These are phyloP conservation scores for Ichneumon xanthorius DNA, from an alignment of 2,888 invertebrate genomes.

Conservation along the genomic window DNA sequence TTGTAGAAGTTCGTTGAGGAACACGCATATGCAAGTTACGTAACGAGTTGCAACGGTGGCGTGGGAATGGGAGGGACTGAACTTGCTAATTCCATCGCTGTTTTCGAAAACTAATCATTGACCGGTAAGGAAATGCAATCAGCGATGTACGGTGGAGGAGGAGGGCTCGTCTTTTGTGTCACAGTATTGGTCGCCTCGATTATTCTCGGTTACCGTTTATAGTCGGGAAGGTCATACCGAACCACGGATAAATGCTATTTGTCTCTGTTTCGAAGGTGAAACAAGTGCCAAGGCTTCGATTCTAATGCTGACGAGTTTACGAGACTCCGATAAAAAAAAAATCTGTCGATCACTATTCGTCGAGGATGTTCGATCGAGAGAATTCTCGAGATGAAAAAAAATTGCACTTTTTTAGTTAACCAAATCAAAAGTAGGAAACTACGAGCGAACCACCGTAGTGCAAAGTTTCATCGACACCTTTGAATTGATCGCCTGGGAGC, in stretches of 20 bases:
- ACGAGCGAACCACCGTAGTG: neutral
- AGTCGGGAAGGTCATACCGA: constrained; percentile 14
- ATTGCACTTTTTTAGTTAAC: neutral
- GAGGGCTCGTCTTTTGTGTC: constrained; percentile 15
- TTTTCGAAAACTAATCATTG: constrained; percentile 16
- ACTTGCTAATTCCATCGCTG: constrained; percentile 10
- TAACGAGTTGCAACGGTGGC: constrained; percentile 7
- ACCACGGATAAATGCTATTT: constrained; percentile 11
- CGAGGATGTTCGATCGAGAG: neutral
- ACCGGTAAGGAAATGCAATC: neutral
- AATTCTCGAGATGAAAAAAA: neutral
- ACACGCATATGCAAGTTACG: constrained; percentile 10
- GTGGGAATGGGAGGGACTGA: neutral
- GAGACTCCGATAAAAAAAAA: neutral
- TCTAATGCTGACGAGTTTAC: neutral
- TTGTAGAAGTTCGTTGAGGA: neutral
- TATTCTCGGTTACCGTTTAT: constrained; percentile 15
- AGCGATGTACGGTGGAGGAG: neutral
- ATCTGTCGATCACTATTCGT: neutral
- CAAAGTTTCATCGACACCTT: neutral
- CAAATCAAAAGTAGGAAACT: neutral
- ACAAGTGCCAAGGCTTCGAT: constrained; percentile 6
- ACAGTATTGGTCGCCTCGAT: constrained; percentile 4
- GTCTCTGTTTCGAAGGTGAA: constrained; percentile 10
- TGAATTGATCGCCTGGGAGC: neutral